phyloP scores from a whole-genome alignment of 2,113 vertebrate species.

The Fulmarus glacialis region DNA sequence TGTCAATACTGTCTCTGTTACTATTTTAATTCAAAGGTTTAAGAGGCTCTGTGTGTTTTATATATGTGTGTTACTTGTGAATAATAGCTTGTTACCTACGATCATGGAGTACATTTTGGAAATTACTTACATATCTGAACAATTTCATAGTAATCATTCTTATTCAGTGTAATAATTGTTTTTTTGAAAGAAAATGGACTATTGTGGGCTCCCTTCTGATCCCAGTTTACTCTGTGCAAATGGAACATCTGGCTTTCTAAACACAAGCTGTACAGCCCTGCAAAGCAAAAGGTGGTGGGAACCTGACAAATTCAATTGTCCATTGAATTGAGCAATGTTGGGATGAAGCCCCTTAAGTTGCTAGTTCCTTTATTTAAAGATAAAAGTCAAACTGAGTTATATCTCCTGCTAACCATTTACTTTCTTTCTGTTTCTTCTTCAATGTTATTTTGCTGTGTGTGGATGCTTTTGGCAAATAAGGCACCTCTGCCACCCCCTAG shows the following conservation, averaged over 20 bases:
- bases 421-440: slow-evolving; percentile 81
- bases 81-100: not conserved
- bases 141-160: not conserved
- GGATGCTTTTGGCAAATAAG: slow-evolving; percentile 81
- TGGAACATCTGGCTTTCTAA: not conserved
- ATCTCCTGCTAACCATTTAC: slow-evolving; percentile 72
- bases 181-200: not conserved
- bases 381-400: not conserved
- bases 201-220: not conserved
- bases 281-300: not conserved
- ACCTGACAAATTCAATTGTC: not conserved
- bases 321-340: not conserved
- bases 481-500: slow-evolving; percentile 83
- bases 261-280: not conserved
- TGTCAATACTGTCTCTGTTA: not conserved
- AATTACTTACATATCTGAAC: not conserved
- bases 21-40: not conserved
- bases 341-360: not conserved
- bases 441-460: slow-evolving; percentile 68
- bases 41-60: not conserved
- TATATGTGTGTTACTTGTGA: not conserved
- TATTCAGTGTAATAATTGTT: not conserved
- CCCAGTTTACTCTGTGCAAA: not conserved
- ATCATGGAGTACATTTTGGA: not conserved
- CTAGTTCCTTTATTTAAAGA: slow-evolving; percentile 35